These are phyloP conservation scores for Drosophila novamexicana DNA, from an alignment of 1,140 invertebrate genomes.

Conservation along the genomic window DNA sequence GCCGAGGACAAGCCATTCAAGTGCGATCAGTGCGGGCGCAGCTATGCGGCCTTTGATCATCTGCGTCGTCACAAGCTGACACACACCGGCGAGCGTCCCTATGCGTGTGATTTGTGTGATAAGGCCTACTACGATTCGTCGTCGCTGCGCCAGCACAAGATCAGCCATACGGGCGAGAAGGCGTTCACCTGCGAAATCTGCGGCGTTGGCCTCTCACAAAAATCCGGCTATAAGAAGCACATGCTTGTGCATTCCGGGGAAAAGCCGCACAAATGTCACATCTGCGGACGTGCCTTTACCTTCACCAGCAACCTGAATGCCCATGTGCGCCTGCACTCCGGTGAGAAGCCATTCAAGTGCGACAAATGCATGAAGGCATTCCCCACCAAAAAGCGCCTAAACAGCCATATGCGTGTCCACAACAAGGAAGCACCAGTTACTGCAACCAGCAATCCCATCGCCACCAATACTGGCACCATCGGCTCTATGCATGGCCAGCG, in stretches of 20 bases:
- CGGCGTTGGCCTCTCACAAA: conserved; percentile 79
- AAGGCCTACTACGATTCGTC: conserved; percentile 81
- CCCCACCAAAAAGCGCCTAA: conserved; percentile 73
- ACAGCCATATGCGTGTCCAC: conserved; percentile 68
- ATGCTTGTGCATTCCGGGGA: conserved; percentile 80
- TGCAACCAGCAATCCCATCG: background rate
- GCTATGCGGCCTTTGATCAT: conserved; percentile 66
- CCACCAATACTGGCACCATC: background rate
- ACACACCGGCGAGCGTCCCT: conserved; percentile 72
- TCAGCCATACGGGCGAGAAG: conserved; percentile 78
- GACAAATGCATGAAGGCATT: conserved; percentile 69
- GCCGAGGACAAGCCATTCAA: conserved; percentile 67
- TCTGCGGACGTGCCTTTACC: conserved; percentile 75
- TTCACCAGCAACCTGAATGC: conserved; percentile 84
- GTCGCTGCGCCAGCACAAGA: conserved; percentile 75
- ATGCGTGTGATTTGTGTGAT: conserved; percentile 73
- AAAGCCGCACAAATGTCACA: conserved; percentile 75
- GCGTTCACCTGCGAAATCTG: conserved; percentile 82
- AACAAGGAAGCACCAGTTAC: conserved; percentile 58
- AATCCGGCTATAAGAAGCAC: conserved; percentile 83
- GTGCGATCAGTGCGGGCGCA: conserved; percentile 62
- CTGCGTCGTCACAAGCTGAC: conserved; percentile 63
- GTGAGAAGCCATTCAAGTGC: conserved; percentile 87
- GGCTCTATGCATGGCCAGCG: background rate
- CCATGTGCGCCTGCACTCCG: conserved; percentile 87